These are phyloP conservation scores for Shinisaurus crocodilurus DNA, from an alignment of 2,113 vertebrate species.

Conservation along the genomic window DNA sequence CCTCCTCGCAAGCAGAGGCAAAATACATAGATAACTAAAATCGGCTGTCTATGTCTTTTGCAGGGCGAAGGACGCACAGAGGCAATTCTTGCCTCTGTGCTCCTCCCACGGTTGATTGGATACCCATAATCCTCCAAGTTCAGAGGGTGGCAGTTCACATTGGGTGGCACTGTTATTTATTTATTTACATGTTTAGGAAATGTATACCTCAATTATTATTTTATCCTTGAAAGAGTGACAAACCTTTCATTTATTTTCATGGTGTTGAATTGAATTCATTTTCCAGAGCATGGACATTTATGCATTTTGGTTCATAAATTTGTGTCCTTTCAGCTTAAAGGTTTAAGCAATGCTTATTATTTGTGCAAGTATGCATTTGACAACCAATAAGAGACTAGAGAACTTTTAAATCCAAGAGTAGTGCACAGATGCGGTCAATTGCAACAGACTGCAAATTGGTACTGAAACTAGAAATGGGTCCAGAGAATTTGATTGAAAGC, in stretches of 20 bases:
- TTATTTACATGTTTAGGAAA: not conserved
- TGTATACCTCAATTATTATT: not conserved
- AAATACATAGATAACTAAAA: no score
- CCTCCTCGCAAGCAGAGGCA: no score
- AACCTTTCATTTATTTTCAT: not conserved
- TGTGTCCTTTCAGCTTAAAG: slow-evolving; percentile 34
- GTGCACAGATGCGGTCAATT: not conserved
- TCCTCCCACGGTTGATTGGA: no score
- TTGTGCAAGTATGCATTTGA: not conserved
- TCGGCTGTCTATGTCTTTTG: no score
- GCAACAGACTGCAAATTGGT: not conserved
- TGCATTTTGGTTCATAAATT: not conserved
- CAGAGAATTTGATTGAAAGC: slow-evolving; percentile 19
- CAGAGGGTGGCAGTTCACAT: no score
- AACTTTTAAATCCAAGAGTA: not conserved
- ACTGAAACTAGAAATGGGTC: not conserved
- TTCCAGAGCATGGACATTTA: not conserved
- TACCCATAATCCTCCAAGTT: no score
- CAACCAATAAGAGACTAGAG: not conserved
- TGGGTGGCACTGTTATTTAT: no score
- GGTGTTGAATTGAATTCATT: not conserved
- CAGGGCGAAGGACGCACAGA: no score
- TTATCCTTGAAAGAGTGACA: not conserved
- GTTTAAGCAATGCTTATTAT: not conserved
- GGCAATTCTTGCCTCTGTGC: no score